Evolutionary conservation across 2,797 vertebrate species (phyloP), one percentile per base, ranked within the genome.

Genomic region (Sebastiscus albofasciatus): DNA sequence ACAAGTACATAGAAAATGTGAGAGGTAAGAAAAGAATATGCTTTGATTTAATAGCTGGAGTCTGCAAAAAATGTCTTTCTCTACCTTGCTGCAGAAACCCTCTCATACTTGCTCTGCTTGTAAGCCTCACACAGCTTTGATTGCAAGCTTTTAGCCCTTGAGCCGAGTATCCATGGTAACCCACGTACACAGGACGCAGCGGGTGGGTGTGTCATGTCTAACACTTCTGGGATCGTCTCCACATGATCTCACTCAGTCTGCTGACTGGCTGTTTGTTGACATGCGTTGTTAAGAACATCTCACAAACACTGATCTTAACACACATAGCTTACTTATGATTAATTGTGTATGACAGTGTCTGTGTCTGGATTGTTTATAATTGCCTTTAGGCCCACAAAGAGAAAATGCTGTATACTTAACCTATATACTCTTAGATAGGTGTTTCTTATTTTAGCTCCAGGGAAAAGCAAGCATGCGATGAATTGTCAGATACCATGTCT

Each of bases 111-210:
- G 61, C 70, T 81, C 60, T 71, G 70, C 68, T 68, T 69, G 29
- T 60, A 54, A 85, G 34, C 71, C 67, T 70, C 46, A 67, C 27
- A 68, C 65, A 72, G 85, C 74, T 88, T 85, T 93, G 85, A 91
- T 87, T 88, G 36, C 82, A 82, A 67, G 83, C 84, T 90, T 81
- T 82, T 88, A 87, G 82, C 81, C 72, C 75, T 92, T 89, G 82
- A 85, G 83, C 70, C 49, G 71, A 20, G 93, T 93, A 78, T 93
- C 94, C 90, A 94, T 95, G 88, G 93, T 84, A 90, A 94, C 91
- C 49, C 34, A 36, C 79, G 78, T 79, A 94, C 84, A 94, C 92
- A 94, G 82, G 81, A 87, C n/a, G 33, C 60, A 79, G 75, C 58
- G 79, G 78, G 77, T 87, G 85, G 86, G 82, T 84, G 88, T 79